Base-by-base conservation (phyloP, 2,797 vertebrate species). In the Protosalanx chinensis region DNA sequence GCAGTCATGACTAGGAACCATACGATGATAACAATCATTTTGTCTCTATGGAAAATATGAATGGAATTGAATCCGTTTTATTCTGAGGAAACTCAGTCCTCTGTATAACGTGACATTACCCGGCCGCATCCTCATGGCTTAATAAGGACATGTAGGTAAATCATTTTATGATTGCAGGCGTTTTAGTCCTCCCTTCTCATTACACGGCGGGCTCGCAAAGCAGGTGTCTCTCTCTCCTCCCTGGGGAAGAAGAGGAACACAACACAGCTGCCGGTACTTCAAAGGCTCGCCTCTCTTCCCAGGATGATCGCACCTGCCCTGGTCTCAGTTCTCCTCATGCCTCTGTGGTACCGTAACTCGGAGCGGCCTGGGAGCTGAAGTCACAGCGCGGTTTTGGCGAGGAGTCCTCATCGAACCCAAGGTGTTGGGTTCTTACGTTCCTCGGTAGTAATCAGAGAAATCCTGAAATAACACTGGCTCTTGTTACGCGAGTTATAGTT, bases 251-350 rank as follows among this genome's bases (percentile, higher is more conserved):
- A 86, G 85, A 85, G 58, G 74, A 85, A 89, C 86, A 79, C 79
- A 86, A 85, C 87, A 81, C 85, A 89, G 87, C 82, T 88, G 86
- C 83, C 37, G 58, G 76, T 77, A 81, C 86, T 87, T 89, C 81
- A 89, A 89, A 88, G 81, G 72, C 81, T 70, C 33, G 74, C 69
- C 84, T 79, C 75, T 78, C 81, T 74, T 58, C 70, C 53, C 67
- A 3, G 70, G 79, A 76, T 82, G 82, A 79, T 76, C 81, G 82
- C 80, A 84, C 78, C 73, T 72, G 75, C 67, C 8, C 63, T 66
- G 85, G 78, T 32, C 41, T 86, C 84, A 84, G 86, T 81, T 86
- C 81, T 77, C 79, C 77, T 69, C 65, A 81, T 70, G 69, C 70
- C 68, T 66, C 77, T 46, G 58, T 37, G 37, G 64, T 65, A 70